Base-by-base conservation (phyloP, 2,113 vertebrate species). In the Macrotis lagotis region DNA sequence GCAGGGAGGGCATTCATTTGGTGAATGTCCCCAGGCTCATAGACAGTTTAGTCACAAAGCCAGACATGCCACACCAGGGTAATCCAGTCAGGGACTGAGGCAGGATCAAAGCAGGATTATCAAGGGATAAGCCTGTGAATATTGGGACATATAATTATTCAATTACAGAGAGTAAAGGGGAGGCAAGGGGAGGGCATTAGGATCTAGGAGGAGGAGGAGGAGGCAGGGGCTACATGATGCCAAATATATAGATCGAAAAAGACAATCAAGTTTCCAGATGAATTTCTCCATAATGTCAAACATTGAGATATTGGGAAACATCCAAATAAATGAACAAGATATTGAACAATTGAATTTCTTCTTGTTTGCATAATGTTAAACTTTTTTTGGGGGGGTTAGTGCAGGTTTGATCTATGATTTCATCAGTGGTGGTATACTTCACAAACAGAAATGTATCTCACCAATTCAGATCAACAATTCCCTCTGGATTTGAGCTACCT, bases 81-180 rank as follows among this genome's bases (percentile, higher is more conserved):
- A 83, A 83, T 83, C 66, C 66, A 83, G 66, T 83, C 66, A 83
- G 66, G 66, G 66, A 83, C 66, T 83, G 66, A 83, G 66, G 66
- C 66, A 44, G 66, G 66, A 83, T 83, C 66, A 83, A 83, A 83
- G 66, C 10, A 83, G 66, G 66, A 83, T 83, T 83, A 83, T n/a
- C 6, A 83, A 83, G 37, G 66, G 66, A 83, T 83, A 44, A 83
- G 66, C 66, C 66, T 44, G 66, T 83, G 66, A 83, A 83, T 83
- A 83, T 83, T 83, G 66, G 66, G 66, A n/a, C 66, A 83, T 83
- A 83, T 83, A 83, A 83, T 83, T 83, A 83, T 83, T 83, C 66
- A 83, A 83, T 83, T 83, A 83, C 66, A 83, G 66, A 83, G n/a
- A 83, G n/a, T 83, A 83, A 83, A 83, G 66, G 66, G 66, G n/a